These are phyloP conservation scores for Argyresthia albistria DNA, from an alignment of 2,888 invertebrate species.

Conservation along the genomic window DNA sequence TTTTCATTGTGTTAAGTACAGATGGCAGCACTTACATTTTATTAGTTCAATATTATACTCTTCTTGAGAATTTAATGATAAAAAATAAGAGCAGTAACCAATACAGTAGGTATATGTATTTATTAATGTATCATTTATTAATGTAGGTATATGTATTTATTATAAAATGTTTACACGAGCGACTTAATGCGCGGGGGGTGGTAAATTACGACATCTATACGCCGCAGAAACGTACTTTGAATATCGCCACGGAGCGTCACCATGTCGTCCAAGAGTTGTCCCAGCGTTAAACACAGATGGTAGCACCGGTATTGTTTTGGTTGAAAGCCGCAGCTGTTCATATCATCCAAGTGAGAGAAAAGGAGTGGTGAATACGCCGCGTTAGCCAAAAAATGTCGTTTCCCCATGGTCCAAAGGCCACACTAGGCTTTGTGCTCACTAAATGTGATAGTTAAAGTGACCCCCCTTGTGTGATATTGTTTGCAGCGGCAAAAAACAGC, in stretches of 20 bases:
- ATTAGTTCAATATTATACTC: background rate
- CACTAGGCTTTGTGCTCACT: conserved; percentile 33
- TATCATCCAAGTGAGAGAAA: conserved; percentile 70
- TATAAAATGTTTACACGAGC: too few relatives aligned
- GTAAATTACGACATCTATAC: too few relatives aligned
- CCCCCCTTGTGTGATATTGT: conserved; percentile 44
- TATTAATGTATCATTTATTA: too few relatives aligned
- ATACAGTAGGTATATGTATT: too few relatives aligned
- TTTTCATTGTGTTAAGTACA: background rate
- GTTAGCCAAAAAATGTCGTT: conserved; percentile 56
- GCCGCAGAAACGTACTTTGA: too few relatives aligned
- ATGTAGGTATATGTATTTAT: too few relatives aligned
- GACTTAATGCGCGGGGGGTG: too few relatives aligned
- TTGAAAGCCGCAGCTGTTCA: conserved; percentile 68
- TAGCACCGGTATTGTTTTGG: conserved; percentile 61
- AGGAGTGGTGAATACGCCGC: conserved; percentile 71
- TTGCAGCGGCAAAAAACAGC: conserved; percentile 40
- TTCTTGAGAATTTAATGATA: background rate
- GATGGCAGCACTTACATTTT: conserved; percentile 2
- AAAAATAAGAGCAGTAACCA: too few relatives aligned
- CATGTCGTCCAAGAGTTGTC: background rate
- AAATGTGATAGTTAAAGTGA: conserved; percentile 39
- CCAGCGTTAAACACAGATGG: conserved; percentile 29
- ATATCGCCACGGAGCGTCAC: background rate
- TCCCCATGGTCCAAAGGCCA: conserved; percentile 55